Conservation (phyloP, 2,113 vertebrate species). For the Heptranchias perlo region DNA sequence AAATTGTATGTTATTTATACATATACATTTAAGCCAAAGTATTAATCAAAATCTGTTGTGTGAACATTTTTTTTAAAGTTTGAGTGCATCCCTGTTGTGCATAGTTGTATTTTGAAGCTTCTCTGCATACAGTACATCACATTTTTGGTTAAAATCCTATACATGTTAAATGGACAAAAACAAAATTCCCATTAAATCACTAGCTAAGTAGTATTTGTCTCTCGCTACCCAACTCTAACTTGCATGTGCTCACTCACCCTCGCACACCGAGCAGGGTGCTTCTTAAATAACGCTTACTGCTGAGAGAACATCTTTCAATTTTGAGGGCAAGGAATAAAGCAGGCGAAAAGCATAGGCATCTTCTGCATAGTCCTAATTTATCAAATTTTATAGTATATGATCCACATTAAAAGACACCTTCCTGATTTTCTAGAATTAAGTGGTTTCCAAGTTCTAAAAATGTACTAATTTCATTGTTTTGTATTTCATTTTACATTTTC, state of each 20-base stretch:
- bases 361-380: neutral
- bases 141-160: neutral
- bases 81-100: neutral
- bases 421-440: neutral
- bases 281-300: neutral
- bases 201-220: neutral
- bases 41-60: neutral
- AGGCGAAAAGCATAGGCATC: neutral
- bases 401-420: neutral
- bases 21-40: neutral
- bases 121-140: neutral
- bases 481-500: slow-evolving; percentile 45
- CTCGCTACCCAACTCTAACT: neutral
- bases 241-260: neutral
- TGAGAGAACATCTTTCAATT: neutral
- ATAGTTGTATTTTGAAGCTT: neutral
- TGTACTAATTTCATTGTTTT: neutral
- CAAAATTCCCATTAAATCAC: neutral
- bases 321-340: neutral
- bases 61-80: neutral
- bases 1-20: neutral
- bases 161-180: too few species aligned
- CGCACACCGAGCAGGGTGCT: neutral
- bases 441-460: neutral
- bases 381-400: neutral